Base-by-base conservation (phyloP, 1,140 invertebrate species). In the Trichonephila clavipes region DNA sequence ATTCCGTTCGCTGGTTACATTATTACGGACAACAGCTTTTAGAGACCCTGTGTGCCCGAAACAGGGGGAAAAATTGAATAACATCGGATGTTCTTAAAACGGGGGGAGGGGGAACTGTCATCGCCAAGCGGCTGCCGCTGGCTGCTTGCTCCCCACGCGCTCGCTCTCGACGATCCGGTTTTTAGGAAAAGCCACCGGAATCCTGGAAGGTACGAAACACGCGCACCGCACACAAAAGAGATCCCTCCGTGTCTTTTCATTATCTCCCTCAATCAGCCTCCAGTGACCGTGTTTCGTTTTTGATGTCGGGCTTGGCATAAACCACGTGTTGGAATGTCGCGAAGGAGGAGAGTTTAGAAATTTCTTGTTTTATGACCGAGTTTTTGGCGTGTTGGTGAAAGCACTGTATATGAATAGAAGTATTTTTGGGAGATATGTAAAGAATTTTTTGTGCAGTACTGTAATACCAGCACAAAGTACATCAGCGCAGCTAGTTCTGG, bases 21-120 rank as follows among this genome's bases (percentile, higher is more conserved):
- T 93, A 93, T 93, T 92, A 85, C 92, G 59, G 92, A 93, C 92
- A 93, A 93, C 92, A 93, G 92, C 85, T 93, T 93, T 93, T 88
- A 81, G 85, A 44, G 58, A 40, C 44, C 91, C 64, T 61, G 28
- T 59, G 58, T 91, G 90, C 34, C 19, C 18, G 77, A 40, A 59
- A 44, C 82, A 85, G 69, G 92, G 92, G 85, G 92, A 88, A 88
- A 93, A 93, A 93, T 93, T 93, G 92, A 93, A 93, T 93, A 88
- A 88, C 92, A 93, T 93, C 92, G 51, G 85, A 82, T 93, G 92
- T 93, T 93, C 92, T 93, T 93, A 93, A 93, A 93, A 93, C 24
- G 19, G 58, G 86, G 72, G 72, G 72, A 14, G 24, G 28, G 69
- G 85, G 66, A 93, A 88, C 92, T 93, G 92, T 93, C 92, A 93